A percentile compares a stretch with the other conserved stretches of the same genome.
These are phyloP conservation scores for Corydoras maculifer DNA, from an alignment of 2,113 vertebrate genomes.

Conservation along the genomic window DNA sequence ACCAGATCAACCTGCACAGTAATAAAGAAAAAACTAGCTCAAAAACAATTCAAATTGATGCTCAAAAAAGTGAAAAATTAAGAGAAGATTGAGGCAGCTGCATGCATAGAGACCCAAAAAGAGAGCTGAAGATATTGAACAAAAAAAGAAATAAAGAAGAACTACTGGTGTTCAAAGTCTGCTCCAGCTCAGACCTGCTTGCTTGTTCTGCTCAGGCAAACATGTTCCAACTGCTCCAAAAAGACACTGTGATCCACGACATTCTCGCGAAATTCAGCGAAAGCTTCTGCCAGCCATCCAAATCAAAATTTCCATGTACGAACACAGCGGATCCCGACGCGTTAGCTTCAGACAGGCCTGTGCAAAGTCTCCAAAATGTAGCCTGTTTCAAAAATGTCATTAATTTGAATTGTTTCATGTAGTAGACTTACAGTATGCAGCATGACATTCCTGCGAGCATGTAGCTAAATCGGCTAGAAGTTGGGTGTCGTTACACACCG, in stretches of 20 bases:
- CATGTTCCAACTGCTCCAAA: slow-evolving; percentile 24
- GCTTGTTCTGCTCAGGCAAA: background rate
- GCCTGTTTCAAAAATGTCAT: too few relatives aligned
- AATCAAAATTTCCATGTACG: background rate
- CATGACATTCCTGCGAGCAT: background rate
- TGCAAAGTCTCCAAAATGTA: background rate
- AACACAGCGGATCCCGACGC: background rate
- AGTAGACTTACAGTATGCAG: background rate
- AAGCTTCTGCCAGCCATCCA: background rate
- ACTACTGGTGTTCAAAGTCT: slow-evolving; percentile 10
- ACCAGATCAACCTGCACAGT: too few relatives aligned
- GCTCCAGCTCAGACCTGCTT: slow-evolving; percentile 31
- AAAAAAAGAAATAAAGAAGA: background rate
- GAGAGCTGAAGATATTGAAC: background rate
- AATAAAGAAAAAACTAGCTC: too few relatives aligned
- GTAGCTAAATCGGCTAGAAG: too few relatives aligned
- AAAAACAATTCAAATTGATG: too few relatives aligned
- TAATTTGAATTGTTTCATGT: background rate
- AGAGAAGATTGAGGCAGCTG: too few relatives aligned
- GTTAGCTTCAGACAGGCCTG: background rate
- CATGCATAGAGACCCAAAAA: too few relatives aligned
- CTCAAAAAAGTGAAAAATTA: too few relatives aligned
- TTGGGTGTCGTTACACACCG: too few relatives aligned
- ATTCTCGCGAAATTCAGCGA: slow-evolving; percentile 8
- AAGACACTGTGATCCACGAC: slow-evolving; percentile 9